Base-by-base conservation (phyloP, 37 sponge, comb jelly and placozoan species). In the Geodia barretti region DNA sequence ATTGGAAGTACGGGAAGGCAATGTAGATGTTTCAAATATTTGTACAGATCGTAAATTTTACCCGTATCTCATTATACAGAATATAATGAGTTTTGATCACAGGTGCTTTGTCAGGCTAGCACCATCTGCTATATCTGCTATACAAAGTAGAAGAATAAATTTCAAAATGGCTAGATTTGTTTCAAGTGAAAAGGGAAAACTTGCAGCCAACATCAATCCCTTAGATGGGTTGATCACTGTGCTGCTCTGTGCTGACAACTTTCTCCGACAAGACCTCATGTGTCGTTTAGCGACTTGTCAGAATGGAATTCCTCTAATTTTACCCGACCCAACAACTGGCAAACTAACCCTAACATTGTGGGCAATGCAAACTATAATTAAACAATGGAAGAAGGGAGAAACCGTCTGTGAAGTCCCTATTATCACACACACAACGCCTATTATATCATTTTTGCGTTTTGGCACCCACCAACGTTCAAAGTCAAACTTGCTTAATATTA, bases 371-470 rank as follows among this genome's bases (percentile, higher is more conserved):
- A 39, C 76, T 23, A 65, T 84, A 43, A 41, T 47, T 8, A 84
- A 67, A 26, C 67, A 75, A 41, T 84, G 84, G 84, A 65, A 84
- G 59, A 33, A 35, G 30, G 73, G 60, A 32, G 47, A 21, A 36
- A 73, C 19, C 70, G 31, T 41, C 2, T 29, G 33, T 32, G 77
- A 66, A 39, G 67, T 39, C 23, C 65, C 68, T 28, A 25, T 84
- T 47, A 29, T 84, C 25, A 26, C 38, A 11, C 41, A 76, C 21
- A 28, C 43, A 62, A 66, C 68, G 34, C 84, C 84, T 5, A 75
- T 84, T 34, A 47, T 84, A 28, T 75, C 77, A 41, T 84, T 84
- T 64, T 28, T 84, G 26, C 40, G 84, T 41, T 7, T 84, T 75
- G 77, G 77, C 2, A 65, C 3, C n/a, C 59, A 4, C 4, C 32